A percentile compares a stretch with the other conserved stretches of the same genome.
Conservation (phyloP, 2,113 vertebrate genomes). For the Elephantulus edwardii region DNA sequence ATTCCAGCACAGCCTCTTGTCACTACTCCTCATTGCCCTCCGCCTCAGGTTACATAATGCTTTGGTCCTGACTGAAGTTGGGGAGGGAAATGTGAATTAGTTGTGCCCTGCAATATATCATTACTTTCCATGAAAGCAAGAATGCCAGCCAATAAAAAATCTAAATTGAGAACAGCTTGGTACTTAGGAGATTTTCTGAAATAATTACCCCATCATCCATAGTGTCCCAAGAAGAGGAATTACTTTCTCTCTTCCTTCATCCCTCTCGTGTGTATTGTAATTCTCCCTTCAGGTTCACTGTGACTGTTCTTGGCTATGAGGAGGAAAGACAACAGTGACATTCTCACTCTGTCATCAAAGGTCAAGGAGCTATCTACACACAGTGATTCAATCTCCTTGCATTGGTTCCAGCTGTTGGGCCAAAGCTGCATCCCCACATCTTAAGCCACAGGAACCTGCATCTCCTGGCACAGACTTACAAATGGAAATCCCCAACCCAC, state of each 20-base stretch:
- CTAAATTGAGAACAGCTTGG: neutral
- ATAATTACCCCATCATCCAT: neutral
- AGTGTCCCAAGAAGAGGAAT: neutral
- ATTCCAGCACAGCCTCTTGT: too few species aligned
- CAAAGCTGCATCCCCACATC: neutral
- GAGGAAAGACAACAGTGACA: neutral
- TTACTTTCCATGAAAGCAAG: neutral
- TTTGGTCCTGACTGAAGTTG: accelerated
- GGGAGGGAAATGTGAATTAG: neutral
- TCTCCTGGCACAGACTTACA: neutral
- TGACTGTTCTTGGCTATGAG: neutral
- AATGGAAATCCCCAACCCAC: neutral
- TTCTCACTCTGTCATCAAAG: neutral
- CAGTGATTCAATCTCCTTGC: accelerated
- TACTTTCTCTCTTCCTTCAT: neutral
- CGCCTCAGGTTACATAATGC: accelerated
- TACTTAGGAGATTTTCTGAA: neutral
- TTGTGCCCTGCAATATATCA: neutral
- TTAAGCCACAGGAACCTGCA: neutral
- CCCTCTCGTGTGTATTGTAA: neutral
- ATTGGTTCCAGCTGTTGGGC: neutral
- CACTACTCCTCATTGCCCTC: too few species aligned
- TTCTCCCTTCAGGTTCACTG: neutral
- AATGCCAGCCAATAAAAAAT: neutral
- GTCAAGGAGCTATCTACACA: neutral